Evolutionary conservation across 2,797 vertebrate genomes (phyloP).

Genomic region (Strix occidentalis): DNA sequence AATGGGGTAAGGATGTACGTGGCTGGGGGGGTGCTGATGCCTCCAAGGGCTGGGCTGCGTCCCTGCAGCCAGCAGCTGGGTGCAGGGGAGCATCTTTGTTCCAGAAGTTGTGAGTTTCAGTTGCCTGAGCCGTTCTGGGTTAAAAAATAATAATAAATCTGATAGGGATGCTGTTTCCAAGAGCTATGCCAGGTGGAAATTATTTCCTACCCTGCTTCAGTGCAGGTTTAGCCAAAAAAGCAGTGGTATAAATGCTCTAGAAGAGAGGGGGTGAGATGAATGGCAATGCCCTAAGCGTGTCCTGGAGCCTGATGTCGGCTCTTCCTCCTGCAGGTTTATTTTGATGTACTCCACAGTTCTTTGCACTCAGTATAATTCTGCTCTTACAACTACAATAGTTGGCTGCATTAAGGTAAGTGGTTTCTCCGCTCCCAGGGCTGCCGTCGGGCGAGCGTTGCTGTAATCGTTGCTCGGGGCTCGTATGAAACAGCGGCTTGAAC

Average conservation of each 20-base stretch:
- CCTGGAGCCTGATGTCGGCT: fast-evolving
- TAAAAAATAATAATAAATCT: background rate
- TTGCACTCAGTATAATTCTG: conserved; percentile 95
- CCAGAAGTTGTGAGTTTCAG: fast-evolving
- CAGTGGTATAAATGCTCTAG: fast-evolving
- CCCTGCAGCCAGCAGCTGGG: fast-evolving
- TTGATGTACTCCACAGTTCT: conserved; percentile 95
- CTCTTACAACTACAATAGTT: conserved; percentile 96
- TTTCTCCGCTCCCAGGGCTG: background rate
- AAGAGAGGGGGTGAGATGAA: fast-evolving
- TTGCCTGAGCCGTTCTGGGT: background rate
- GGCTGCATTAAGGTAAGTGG: conserved; percentile 92
- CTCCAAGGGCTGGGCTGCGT: background rate
- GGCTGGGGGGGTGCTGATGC: background rate
- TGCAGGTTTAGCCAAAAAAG: no score
- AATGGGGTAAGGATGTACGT: conserved; percentile 85
- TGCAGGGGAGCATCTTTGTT: background rate
- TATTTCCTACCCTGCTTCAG: background rate
- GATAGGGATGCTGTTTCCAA: fast-evolving
- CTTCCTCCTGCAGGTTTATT: conserved; percentile 81
- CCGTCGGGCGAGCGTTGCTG: no score
- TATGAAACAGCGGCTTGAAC: background rate
- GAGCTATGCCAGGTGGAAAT: background rate
- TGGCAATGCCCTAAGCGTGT: fast-evolving
- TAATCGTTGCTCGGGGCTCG: no score